A percentile compares a stretch with the other conserved stretches of the same genome.
Evolutionary conservation across 1,140 invertebrate genomes (phyloP).

Genomic region (Chelonus insularis): DNA sequence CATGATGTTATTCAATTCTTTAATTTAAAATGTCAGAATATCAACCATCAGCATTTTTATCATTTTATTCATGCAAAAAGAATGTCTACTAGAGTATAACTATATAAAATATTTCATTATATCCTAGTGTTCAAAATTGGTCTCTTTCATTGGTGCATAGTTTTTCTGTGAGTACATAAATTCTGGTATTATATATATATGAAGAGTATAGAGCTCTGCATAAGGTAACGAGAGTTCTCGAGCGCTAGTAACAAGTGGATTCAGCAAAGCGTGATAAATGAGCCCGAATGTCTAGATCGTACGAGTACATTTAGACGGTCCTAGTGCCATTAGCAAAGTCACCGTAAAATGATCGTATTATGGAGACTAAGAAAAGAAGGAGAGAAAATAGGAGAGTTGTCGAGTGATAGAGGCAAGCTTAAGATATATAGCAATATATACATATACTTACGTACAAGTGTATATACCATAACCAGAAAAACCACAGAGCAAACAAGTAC

Average conservation of each 20-base stretch:
- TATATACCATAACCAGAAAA: neutral
- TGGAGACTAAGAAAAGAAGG: constrained; percentile 24
- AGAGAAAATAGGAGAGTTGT: constrained; percentile 11
- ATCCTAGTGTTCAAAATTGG: no score
- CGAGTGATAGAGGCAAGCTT: neutral
- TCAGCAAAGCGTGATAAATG: constrained; percentile 34
- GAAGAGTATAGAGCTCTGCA: neutral
- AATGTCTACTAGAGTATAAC: no score
- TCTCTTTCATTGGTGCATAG: neutral
- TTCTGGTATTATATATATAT: no score
- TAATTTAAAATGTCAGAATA: neutral
- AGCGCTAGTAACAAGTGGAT: constrained; percentile 22
- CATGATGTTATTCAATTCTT: neutral
- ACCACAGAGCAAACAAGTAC: neutral
- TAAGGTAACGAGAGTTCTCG: constrained; percentile 20
- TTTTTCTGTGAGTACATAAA: neutral
- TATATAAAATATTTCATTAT: no score
- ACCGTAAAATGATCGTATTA: constrained; percentile 49
- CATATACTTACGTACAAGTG: neutral
- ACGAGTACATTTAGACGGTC: constrained; percentile 25
- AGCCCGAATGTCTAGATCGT: constrained; percentile 26
- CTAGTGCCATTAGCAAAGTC: constrained; percentile 33
- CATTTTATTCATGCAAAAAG: no score
- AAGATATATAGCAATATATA: neutral
- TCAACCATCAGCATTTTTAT: no score